Evolutionary conservation across 2,113 vertebrate genomes (phyloP).

Genomic region (Crotalus tigris): DNA sequence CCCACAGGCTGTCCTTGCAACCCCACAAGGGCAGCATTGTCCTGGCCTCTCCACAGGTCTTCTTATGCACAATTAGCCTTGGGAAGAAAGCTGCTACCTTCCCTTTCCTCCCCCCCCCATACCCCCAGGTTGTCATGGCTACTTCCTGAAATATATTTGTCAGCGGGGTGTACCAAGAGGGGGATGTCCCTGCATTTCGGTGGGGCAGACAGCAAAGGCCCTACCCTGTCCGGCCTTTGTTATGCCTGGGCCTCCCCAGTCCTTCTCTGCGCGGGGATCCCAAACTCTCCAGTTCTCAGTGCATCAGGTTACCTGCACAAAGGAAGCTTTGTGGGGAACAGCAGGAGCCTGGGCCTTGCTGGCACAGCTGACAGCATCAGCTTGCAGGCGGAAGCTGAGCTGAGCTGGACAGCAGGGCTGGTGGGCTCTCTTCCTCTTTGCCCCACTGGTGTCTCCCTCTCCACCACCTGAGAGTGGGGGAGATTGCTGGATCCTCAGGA

Average conservation of each 20-base stretch:
- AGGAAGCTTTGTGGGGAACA: background rate
- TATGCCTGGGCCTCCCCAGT: background rate
- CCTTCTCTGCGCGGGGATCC: background rate
- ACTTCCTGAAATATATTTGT: background rate
- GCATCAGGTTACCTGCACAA: background rate
- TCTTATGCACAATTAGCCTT: too few relatives aligned
- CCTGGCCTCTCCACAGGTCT: fast-evolving
- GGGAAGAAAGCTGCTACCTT: fast-evolving
- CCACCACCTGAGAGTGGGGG: background rate
- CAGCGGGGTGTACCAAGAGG: too few relatives aligned
- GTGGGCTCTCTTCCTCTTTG: background rate
- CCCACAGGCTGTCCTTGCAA: background rate
- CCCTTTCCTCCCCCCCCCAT: background rate
- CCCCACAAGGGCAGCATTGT: background rate
- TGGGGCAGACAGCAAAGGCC: background rate
- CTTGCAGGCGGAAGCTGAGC: background rate
- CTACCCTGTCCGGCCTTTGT: background rate
- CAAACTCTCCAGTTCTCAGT: fast-evolving
- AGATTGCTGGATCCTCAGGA: background rate
- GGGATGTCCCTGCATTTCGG: background rate
- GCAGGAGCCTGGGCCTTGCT: fast-evolving
- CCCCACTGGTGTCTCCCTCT: background rate
- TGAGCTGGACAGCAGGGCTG: background rate
- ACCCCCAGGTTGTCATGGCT: background rate
- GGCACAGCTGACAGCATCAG: background rate